A percentile compares a stretch with the other conserved stretches of the same genome.
These are phyloP conservation scores for Euproctis similis DNA, from an alignment of 2,888 invertebrate genomes.

Conservation along the genomic window DNA sequence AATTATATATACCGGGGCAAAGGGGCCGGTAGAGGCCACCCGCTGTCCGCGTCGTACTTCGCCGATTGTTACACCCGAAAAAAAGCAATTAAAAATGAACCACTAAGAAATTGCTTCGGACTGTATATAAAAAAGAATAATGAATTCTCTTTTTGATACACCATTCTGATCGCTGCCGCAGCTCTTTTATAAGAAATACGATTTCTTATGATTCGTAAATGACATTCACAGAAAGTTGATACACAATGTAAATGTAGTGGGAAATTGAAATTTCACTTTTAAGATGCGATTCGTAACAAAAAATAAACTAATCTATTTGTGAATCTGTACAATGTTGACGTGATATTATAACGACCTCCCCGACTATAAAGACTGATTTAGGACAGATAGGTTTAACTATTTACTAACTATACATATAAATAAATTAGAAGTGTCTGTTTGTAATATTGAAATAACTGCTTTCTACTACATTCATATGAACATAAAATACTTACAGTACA, in stretches of 20 bases:
- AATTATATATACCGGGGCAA: constrained; percentile 63
- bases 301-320: constrained; percentile 33
- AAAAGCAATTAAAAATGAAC: constrained; percentile 67
- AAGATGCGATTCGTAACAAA: constrained; percentile 31
- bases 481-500: no score
- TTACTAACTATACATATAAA: constrained; percentile 10
- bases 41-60: constrained; percentile 53
- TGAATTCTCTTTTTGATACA: constrained; percentile 31
- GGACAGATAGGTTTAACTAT: constrained; percentile 7
- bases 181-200: constrained; percentile 29
- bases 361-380: constrained; percentile 17
- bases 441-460: no score
- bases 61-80: constrained; percentile 67
- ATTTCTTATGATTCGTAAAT: constrained; percentile 44
- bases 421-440: no score
- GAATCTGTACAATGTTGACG: constrained; percentile 19
- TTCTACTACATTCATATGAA: no score
- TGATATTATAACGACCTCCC: constrained; percentile 15
- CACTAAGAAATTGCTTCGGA: constrained; percentile 52
- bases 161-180: constrained; percentile 33
- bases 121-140: constrained; percentile 46
- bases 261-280: constrained; percentile 44
- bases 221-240: constrained; percentile 40
- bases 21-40: constrained; percentile 67
- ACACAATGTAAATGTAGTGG: constrained; percentile 41